Conservation (phyloP, 1,140 invertebrate species). For the Chironomus striatipennis region DNA sequence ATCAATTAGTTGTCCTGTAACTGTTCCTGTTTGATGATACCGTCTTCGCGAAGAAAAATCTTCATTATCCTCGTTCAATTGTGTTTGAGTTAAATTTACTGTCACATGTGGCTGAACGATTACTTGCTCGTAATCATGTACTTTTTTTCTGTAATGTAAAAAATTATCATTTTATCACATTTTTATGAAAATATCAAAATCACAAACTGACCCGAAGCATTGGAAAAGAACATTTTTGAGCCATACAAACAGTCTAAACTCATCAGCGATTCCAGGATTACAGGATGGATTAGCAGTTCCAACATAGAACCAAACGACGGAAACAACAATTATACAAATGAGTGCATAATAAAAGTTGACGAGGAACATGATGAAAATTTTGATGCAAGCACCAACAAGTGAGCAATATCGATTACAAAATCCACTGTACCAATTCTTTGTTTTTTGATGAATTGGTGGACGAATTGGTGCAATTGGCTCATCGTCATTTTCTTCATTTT, state of each 20-base stretch:
- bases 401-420: slow-evolving; percentile 91
- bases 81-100: slow-evolving; percentile 69
- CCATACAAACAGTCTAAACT: slow-evolving; percentile 82
- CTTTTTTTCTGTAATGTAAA: slow-evolving; percentile 51
- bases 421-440: slow-evolving; percentile 86
- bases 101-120: slow-evolving; percentile 78
- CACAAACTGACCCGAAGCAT: slow-evolving; percentile 69
- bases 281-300: slow-evolving; percentile 81
- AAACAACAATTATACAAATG: slow-evolving; percentile 61
- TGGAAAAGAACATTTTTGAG: slow-evolving; percentile 62
- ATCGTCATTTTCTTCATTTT: slow-evolving; percentile 34
- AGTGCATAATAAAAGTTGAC: neutral
- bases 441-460: slow-evolving; percentile 67
- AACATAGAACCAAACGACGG: slow-evolving; percentile 87
- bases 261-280: slow-evolving; percentile 79
- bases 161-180: neutral
- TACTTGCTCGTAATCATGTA: slow-evolving; percentile 78
- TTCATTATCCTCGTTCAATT: slow-evolving; percentile 89
- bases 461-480: slow-evolving; percentile 44
- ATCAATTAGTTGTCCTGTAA: slow-evolving; percentile 65
- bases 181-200: too few species aligned
- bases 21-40: slow-evolving; percentile 82
- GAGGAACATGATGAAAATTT: slow-evolving; percentile 9
- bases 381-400: slow-evolving; percentile 61
- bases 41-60: slow-evolving; percentile 83